Evolutionary conservation across 2,888 invertebrate genomes (phyloP), one percentile per base, ranked within the genome.

Genomic region (Agapostemon virescens): DNA sequence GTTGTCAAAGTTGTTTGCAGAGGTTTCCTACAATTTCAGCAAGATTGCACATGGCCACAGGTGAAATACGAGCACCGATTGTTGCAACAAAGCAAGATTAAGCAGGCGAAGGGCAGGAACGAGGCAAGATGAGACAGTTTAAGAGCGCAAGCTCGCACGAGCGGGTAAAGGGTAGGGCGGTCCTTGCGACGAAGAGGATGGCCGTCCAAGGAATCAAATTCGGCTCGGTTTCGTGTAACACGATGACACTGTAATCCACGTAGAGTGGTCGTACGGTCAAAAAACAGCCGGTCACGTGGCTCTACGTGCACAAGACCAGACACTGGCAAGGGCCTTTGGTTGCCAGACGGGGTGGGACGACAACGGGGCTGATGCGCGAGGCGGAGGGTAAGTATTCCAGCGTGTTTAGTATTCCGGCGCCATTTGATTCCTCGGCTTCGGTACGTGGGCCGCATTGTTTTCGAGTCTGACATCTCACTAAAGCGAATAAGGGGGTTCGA

Each of bases 371-470:
- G 5, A 5, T 15, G 55, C 49, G 23, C 36, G 55, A 52, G 38
- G 40, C 30, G 38, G 68, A 70, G 77, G 74, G 77, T 80, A 80
- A 85, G 85, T 86, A 85, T 87, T 83, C 87, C 76, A 76, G 69
- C 68, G 75, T 84, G 87, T 87, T 87, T 87, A 87, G 87, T 87
- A 87, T 87, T 87, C 87, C 82, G 73, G 61, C 74, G 84, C 77
- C 85, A 88, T 88, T 88, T 86, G 87, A 89, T 88, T 88, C 88
- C 88, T 85, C 82, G 84, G 83, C 83, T 84, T 84, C 82, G 77
- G 75, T 86, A 88, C 87, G 88, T 85, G 88, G 87, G 76, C 86
- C 80, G 88, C 89, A 89, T 88, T 87, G 89, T 89, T 89, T 89
- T 88, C 87, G 82, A 86, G 85, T 83, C 84, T 82, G 85, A 86